phyloP scores from a whole-genome alignment of 1,140 invertebrate species.

The Drosophila littoralis region DNA sequence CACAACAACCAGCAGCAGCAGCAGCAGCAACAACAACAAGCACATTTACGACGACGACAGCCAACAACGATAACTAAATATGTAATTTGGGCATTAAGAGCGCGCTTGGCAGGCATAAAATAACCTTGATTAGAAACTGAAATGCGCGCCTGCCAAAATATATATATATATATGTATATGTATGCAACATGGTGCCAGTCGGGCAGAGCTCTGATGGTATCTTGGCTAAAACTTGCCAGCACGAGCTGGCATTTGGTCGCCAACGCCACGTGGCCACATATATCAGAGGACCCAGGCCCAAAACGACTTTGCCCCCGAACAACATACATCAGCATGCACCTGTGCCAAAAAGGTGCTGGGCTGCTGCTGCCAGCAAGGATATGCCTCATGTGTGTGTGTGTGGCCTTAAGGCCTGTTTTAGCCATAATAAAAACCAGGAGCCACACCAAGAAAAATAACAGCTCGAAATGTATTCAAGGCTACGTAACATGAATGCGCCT shows the following conservation, averaged over 20 bases:
- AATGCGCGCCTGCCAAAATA: constrained; percentile 61
- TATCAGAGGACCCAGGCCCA: constrained; percentile 69
- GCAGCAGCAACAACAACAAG: background rate
- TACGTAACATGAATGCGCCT: background rate
- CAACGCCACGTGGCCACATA: constrained; percentile 64
- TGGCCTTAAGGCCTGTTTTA: constrained; percentile 21
- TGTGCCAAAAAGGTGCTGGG: constrained; percentile 54
- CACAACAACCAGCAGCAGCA: constrained; percentile 6
- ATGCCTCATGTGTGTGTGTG: background rate
- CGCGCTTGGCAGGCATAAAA: constrained; percentile 77
- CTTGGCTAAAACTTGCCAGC: constrained; percentile 18
- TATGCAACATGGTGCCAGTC: too few relatives aligned
- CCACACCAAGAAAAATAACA: background rate
- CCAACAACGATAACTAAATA: constrained; percentile 63
- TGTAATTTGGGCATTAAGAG: constrained; percentile 78
- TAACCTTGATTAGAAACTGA: constrained; percentile 81
- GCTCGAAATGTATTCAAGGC: background rate
- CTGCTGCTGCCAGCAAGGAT: constrained; percentile 3
- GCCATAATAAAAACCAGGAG: constrained; percentile 13
- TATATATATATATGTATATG: too few relatives aligned
- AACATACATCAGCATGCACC: constrained; percentile 72
- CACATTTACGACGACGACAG: constrained; percentile 10
- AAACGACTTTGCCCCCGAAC: constrained; percentile 67
- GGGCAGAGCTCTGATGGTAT: background rate
- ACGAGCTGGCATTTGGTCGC: constrained; percentile 6